These are phyloP conservation scores for Urocolius indicus DNA, from an alignment of 2,113 vertebrate genomes.

Conservation along the genomic window DNA sequence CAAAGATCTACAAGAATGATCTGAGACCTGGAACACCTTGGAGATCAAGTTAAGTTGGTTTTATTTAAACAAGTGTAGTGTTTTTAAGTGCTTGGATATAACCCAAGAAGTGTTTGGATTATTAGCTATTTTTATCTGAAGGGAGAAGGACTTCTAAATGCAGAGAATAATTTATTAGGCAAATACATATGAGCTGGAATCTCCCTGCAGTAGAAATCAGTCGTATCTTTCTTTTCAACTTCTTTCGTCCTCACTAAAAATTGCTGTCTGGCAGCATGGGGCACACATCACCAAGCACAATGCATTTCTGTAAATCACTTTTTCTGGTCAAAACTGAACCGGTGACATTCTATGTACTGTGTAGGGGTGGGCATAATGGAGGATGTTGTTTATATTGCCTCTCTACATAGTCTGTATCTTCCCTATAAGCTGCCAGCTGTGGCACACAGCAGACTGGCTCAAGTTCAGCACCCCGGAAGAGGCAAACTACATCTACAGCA, in stretches of 20 bases:
- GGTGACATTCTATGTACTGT: no score
- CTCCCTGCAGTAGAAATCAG: neutral
- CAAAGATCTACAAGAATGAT: neutral
- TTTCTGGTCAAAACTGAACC: no score
- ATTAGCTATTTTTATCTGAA: neutral
- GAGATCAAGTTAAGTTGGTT: neutral
- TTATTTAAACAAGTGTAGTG: neutral
- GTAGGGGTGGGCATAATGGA: no score
- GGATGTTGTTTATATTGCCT: no score
- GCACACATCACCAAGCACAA: neutral
- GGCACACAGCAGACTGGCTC: no score
- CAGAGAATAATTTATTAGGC: neutral
- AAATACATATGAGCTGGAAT: neutral
- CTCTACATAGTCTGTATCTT: no score
- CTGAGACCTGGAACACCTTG: neutral
- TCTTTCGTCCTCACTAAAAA: neutral
- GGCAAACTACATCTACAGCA: no score
- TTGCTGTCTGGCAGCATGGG: rapidly evolving
- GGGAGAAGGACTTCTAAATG: neutral
- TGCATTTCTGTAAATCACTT: no score
- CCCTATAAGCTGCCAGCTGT: no score
- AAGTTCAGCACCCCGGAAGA: no score
- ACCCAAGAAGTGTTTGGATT: neutral
- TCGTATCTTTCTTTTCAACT: no score
- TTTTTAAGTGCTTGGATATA: neutral